A percentile compares a stretch with the other conserved stretches of the same genome.
These are phyloP conservation scores for Bovichtus diacanthus DNA, from an alignment of 2,797 vertebrate genomes.

Conservation along the genomic window DNA sequence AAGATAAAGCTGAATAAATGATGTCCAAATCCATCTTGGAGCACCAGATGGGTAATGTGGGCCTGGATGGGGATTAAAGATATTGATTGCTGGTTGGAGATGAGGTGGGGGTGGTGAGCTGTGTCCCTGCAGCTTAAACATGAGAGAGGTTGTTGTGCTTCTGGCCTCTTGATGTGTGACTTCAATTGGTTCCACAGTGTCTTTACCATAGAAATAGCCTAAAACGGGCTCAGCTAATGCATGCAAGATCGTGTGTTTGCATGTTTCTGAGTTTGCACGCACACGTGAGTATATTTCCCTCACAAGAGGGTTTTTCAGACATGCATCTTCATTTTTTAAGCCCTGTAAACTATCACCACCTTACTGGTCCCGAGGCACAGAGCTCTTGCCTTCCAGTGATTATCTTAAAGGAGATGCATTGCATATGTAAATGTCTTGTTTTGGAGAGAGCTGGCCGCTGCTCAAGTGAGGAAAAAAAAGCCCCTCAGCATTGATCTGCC, in stretches of 20 bases:
- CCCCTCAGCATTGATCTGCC: conserved; percentile 87
- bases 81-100: conserved; percentile 41
- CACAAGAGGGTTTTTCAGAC: conserved; percentile 49
- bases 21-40: not conserved
- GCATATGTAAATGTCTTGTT: conserved; percentile 78
- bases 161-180: conserved; percentile 19
- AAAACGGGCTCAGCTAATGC: conserved; percentile 31
- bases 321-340: conserved; percentile 74
- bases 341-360: conserved; percentile 49
- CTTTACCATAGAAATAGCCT: conserved; percentile 29
- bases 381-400: conserved; percentile 70
- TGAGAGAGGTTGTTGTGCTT: not conserved
- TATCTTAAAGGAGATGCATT: conserved; percentile 77
- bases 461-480: conserved; percentile 74
- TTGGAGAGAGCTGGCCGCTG: conserved; percentile 61
- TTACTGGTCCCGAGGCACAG: conserved; percentile 48
- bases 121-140: conserved; percentile 26
- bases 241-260: conserved; percentile 33
- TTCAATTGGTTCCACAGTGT: conserved; percentile 28
- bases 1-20: conserved; percentile 1
- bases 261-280: conserved; percentile 21
- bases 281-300: conserved; percentile 16
- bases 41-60: not conserved
- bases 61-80: conserved; percentile 18
- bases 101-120: conserved; percentile 1